Conservation (phyloP, 2,797 vertebrate species). For the Caiman crocodilus region DNA sequence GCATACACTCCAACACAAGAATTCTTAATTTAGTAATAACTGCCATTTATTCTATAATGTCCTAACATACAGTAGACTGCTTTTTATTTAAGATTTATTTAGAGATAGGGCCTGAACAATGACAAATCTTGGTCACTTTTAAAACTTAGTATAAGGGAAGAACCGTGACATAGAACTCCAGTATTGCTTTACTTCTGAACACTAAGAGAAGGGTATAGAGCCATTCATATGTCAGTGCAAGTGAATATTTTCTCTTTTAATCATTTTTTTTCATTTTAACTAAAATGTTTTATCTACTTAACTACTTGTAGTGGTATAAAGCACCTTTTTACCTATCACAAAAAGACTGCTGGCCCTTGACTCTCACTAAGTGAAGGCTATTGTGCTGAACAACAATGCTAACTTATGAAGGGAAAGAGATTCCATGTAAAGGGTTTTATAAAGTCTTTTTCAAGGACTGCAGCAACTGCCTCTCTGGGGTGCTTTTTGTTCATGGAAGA, state of each 20-base stretch:
- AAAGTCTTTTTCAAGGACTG: conserved; percentile 47
- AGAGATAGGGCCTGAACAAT: not conserved
- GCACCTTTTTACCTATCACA: conserved; percentile 48
- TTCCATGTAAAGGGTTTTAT: conserved; percentile 46
- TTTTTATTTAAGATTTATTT: not conserved
- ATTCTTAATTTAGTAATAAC: not conserved
- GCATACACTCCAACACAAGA: not conserved
- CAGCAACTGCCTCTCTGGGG: conserved; percentile 32
- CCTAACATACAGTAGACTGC: not conserved
- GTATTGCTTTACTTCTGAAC: not conserved
- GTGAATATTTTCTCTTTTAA: conserved; percentile 30
- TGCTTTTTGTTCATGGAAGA: conserved; percentile 15
- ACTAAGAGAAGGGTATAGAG: not conserved
- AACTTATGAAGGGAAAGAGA: conserved; percentile 4
- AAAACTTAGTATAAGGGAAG: not conserved
- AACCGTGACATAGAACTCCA: not conserved
- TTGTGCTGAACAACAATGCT: conserved; percentile 57
- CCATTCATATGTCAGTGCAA: conserved; percentile 4
- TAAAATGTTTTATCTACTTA: conserved; percentile 10
- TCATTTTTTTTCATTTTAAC: no score
- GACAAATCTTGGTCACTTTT: not conserved
- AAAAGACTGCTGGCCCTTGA: conserved; percentile 52
- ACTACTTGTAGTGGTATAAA: conserved; percentile 37
- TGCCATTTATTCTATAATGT: not conserved
- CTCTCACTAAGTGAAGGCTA: conserved; percentile 41